These are phyloP conservation scores for Gymnocephalus cernua DNA, from an alignment of 2,113 vertebrate species.

Conservation along the genomic window DNA sequence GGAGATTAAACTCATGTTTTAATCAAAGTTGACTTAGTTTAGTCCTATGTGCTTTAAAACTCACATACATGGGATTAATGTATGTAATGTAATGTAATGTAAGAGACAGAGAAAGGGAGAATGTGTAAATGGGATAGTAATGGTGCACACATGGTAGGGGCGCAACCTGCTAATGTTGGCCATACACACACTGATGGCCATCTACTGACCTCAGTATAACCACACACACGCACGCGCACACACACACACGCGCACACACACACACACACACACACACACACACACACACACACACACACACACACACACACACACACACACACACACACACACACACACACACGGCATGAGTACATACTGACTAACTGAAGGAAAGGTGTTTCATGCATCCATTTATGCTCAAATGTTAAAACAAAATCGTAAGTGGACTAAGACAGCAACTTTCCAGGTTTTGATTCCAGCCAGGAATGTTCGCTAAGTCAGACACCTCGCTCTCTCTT, in stretches of 20 bases:
- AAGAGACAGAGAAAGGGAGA: neutral
- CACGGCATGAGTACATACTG: neutral
- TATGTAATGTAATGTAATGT: too few relatives aligned
- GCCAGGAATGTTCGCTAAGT: neutral
- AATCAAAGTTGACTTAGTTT: neutral
- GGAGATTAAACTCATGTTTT: slow-evolving; percentile 9
- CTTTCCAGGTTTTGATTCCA: neutral
- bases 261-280: slow-evolving; percentile 5
- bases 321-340: neutral
- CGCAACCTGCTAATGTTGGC: slow-evolving; percentile 40
- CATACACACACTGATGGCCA: slow-evolving; percentile 45
- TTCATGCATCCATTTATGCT: neutral
- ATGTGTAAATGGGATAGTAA: slow-evolving; percentile 41
- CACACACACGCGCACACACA: slow-evolving; percentile 10
- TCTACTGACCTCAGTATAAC: slow-evolving; percentile 49
- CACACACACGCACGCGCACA: neutral
- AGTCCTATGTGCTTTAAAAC: neutral
- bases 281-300: neutral
- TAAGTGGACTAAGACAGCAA: neutral
- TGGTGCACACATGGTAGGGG: slow-evolving; percentile 53
- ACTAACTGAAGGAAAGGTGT: neutral
- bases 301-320: neutral
- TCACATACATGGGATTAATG: neutral
- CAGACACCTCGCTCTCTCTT: neutral
- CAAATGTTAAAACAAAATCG: neutral